phyloP scores from a whole-genome alignment of 2,113 vertebrate species.

The Opisthocomus hoazin region DNA sequence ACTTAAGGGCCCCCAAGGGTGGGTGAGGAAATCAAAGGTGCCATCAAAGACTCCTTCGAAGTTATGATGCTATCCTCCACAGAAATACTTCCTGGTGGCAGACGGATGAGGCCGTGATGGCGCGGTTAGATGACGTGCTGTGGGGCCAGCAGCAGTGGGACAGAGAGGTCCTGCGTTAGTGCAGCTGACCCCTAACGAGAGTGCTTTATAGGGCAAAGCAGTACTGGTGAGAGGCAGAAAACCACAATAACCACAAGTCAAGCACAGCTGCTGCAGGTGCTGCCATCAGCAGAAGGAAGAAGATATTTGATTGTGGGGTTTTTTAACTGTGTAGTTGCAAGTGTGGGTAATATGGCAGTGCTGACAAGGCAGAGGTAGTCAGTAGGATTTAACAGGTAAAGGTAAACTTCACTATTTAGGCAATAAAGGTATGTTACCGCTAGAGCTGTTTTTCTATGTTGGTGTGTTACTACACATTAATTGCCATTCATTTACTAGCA shows the following conservation, averaged over 20 bases:
- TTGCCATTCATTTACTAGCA: background rate
- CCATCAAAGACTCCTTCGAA: background rate
- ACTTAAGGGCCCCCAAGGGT: background rate
- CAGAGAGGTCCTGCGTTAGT: background rate
- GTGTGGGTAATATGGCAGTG: background rate
- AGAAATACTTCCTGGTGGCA: background rate
- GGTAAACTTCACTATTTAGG: background rate
- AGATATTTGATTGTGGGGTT: rapidly evolving
- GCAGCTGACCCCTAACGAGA: rapidly evolving
- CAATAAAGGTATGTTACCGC: background rate
- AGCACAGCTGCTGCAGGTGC: background rate
- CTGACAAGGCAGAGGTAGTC: background rate
- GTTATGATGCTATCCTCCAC: background rate
- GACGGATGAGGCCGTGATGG: background rate
- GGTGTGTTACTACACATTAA: background rate
- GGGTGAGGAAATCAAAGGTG: background rate
- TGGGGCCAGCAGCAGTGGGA: background rate
- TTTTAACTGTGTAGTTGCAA: background rate
- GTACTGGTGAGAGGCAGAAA: background rate
- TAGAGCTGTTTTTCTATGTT: background rate
- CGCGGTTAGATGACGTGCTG: background rate
- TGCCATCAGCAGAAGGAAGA: background rate
- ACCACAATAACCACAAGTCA: background rate
- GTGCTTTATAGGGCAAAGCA: rapidly evolving
- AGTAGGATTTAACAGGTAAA: background rate